These are phyloP conservation scores for Chionodraco myersi DNA, from an alignment of 2,113 vertebrate species.

Conservation along the genomic window DNA sequence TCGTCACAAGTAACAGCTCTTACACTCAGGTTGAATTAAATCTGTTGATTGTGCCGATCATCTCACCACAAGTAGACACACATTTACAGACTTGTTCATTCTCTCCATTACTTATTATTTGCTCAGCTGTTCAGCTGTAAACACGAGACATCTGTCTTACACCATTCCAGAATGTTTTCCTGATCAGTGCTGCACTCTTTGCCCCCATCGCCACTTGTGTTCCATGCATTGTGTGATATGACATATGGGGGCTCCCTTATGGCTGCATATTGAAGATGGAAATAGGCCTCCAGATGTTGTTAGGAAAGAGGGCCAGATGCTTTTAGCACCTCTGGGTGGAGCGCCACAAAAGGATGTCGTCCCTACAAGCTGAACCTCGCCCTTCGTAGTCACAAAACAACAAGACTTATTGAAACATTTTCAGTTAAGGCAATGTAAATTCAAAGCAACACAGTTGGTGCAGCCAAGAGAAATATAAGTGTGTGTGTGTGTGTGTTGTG, in stretches of 20 bases:
- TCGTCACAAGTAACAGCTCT: slow-evolving; percentile 35
- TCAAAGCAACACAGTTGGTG: slow-evolving; percentile 7
- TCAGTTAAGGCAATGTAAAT: not conserved
- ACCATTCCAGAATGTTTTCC: slow-evolving; percentile 33
- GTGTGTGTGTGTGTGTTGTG: not conserved
- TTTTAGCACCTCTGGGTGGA: slow-evolving; percentile 71
- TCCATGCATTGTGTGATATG: slow-evolving; percentile 48
- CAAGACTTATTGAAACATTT: not conserved
- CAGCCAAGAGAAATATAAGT: not conserved
- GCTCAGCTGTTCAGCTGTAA: slow-evolving; percentile 9
- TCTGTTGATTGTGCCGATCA: slow-evolving; percentile 17
- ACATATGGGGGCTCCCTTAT: slow-evolving; percentile 79
- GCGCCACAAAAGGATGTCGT: slow-evolving; percentile 38
- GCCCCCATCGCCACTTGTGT: slow-evolving; percentile 52
- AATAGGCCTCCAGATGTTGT: slow-evolving; percentile 81
- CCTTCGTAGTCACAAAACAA: slow-evolving; percentile 31
- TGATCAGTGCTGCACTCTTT: not conserved
- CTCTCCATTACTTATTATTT: slow-evolving; percentile 18
- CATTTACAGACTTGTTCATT: not conserved
- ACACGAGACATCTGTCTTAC: slow-evolving; percentile 34
- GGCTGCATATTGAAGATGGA: slow-evolving; percentile 59
- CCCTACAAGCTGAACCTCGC: slow-evolving; percentile 67
- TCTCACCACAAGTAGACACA: slow-evolving; percentile 16
- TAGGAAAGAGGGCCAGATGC: slow-evolving; percentile 72
- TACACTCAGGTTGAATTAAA: slow-evolving; percentile 24